These are phyloP conservation scores for Bos indicus DNA, from an alignment of 2,113 vertebrate species.

Conservation along the genomic window DNA sequence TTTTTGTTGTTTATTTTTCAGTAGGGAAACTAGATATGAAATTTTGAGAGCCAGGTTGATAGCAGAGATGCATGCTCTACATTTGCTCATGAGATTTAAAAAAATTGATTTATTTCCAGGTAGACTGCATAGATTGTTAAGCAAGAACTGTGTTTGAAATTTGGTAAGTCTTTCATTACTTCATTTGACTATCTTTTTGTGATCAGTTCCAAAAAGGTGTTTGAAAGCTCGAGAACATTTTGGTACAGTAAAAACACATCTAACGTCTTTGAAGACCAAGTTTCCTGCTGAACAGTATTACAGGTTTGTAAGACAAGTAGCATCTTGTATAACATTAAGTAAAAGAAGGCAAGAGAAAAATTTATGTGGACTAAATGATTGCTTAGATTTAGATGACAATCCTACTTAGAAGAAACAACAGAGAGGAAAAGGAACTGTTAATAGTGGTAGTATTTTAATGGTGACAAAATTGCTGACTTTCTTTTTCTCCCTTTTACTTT, in stretches of 20 bases:
- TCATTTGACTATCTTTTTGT: conserved; percentile 46
- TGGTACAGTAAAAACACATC: conserved; percentile 87
- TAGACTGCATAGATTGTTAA: conserved; percentile 31
- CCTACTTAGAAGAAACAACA: background rate
- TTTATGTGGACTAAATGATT: background rate
- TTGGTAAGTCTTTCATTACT: background rate
- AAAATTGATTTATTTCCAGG: conserved; percentile 35
- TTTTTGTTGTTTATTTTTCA: background rate
- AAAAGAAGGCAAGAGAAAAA: background rate
- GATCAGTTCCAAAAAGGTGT: conserved; percentile 93
- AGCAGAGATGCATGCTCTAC: background rate
- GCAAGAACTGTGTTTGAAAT: conserved; percentile 14
- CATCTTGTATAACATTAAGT: background rate
- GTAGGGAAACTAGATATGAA: background rate
- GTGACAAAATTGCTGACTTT: background rate
- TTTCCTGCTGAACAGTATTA: conserved; percentile 97
- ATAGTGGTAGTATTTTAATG: background rate
- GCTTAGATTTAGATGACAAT: background rate
- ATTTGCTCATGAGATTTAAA: background rate
- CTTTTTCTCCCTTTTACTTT: background rate
- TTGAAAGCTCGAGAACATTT: conserved; percentile 93
- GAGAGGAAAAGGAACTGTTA: background rate
- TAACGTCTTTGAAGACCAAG: conserved; percentile 94
- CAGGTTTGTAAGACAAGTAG: conserved; percentile 81
- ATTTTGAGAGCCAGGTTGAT: conserved; percentile 15